Conservation (phyloP, 2,113 vertebrate species). For the Chionomys nivalis region DNA sequence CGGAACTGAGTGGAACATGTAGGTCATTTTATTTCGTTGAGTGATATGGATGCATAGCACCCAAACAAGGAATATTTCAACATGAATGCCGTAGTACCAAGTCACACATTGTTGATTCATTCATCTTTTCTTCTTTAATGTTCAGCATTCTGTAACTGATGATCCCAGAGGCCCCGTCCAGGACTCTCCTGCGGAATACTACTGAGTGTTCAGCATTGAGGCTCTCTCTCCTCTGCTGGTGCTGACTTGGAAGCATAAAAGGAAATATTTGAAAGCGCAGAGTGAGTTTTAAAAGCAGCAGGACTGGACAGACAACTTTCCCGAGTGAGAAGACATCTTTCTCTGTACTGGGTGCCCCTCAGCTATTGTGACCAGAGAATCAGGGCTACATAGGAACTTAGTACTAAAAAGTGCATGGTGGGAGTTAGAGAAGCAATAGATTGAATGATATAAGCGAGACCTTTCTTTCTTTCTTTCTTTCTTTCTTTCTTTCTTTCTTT, state of each 20-base stretch:
- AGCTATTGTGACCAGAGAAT: not conserved
- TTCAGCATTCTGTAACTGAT: not conserved
- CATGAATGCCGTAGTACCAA: not conserved
- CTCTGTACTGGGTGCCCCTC: not conserved
- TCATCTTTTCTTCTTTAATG: not conserved
- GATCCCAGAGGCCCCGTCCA: not conserved
- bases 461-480: no score
- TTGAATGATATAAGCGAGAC: not conserved
- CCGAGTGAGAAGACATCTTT: constrained; percentile 54
- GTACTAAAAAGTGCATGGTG: not conserved
- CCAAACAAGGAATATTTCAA: not conserved
- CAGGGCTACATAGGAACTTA: not conserved
- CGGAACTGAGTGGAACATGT: not conserved
- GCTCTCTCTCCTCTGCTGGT: constrained; percentile 19
- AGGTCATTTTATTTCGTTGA: not conserved
- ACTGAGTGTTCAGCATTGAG: not conserved
- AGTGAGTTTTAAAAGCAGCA: constrained; percentile 59
- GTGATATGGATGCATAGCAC: not conserved
- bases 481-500: no score
- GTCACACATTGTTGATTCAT: not conserved
- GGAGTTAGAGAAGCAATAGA: not conserved
- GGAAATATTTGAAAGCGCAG: constrained; percentile 59
- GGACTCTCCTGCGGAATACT: not conserved
- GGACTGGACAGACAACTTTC: constrained; percentile 71
- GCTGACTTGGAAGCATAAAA: constrained; percentile 65